Evolutionary conservation across 2,888 invertebrate species (phyloP).

Genomic region (Temnothorax rugatulus): DNA sequence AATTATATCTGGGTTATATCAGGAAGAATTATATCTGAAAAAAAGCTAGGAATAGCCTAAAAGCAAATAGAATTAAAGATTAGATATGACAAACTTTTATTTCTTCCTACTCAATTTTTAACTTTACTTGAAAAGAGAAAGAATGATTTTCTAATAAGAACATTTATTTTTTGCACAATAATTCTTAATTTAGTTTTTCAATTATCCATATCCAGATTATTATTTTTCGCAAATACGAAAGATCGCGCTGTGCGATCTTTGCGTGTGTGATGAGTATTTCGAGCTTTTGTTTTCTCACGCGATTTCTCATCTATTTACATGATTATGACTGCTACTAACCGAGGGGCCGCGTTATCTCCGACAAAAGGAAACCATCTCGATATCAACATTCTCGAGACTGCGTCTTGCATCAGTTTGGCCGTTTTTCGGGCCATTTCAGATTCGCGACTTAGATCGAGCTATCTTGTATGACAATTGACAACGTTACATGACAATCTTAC

Average conservation of each 20-base stretch:
- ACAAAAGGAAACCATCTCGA: background rate
- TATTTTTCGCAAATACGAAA: background rate
- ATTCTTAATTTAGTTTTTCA: background rate
- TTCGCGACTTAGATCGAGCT: slow-evolving; percentile 36
- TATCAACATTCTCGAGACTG: slow-evolving; percentile 20
- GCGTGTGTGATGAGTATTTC: no score
- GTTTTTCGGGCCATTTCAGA: slow-evolving; percentile 29
- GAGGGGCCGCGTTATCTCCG: background rate
- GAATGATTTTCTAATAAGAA: slow-evolving; percentile 12
- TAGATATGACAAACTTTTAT: background rate
- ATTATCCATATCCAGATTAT: background rate
- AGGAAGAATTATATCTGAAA: background rate
- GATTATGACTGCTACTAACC: background rate
- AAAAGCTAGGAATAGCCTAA: background rate
- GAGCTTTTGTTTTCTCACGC: background rate
- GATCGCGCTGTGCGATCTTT: background rate
- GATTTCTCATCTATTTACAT: slow-evolving; percentile 16
- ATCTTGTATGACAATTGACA: slow-evolving; percentile 34
- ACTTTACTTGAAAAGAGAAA: background rate
- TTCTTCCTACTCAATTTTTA: background rate
- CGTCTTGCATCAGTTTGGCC: background rate
- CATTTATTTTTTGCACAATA: background rate
- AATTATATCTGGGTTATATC: background rate
- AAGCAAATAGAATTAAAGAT: background rate
- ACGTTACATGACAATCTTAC: slow-evolving; percentile 45